Evolutionary conservation across 2,113 vertebrate species (phyloP).

Genomic region (Pomatostomus ruficeps): DNA sequence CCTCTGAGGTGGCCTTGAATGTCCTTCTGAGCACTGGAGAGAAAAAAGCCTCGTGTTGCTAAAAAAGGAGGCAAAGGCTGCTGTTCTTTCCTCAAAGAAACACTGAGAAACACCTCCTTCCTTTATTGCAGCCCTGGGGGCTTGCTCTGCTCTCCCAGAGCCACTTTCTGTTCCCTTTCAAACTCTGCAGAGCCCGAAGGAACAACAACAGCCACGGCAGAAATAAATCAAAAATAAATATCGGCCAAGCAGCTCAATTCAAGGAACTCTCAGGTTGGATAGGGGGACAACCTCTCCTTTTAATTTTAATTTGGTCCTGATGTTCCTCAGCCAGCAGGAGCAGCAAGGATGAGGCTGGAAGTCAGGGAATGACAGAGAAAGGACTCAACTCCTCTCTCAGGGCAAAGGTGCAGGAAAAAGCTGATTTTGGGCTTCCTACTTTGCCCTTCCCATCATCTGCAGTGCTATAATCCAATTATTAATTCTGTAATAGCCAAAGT

Average conservation of each 20-base stretch:
- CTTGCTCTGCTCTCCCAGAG: background rate
- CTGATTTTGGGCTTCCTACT: background rate
- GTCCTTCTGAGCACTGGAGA: background rate
- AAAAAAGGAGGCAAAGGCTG: background rate
- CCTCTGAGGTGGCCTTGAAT: background rate
- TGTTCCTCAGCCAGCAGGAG: background rate
- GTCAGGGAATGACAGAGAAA: accelerated
- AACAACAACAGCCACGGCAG: accelerated
- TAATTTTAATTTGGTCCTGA: accelerated
- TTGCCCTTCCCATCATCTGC: background rate
- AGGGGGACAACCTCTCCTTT: background rate
- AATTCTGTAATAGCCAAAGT: background rate
- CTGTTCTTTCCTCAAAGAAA: background rate
- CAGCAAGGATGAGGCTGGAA: accelerated
- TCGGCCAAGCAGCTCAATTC: accelerated
- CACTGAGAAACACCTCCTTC: background rate
- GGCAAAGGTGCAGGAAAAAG: background rate
- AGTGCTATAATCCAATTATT: background rate
- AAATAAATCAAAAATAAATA: background rate
- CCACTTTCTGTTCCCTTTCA: background rate
- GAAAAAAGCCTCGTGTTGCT: background rate
- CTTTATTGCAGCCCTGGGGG: background rate
- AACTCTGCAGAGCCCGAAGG: background rate
- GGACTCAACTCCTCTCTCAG: background rate
- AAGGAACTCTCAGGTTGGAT: background rate